Evolutionary conservation across 2,113 vertebrate genomes (phyloP).

Genomic region (Dipodomys spectabilis): DNA sequence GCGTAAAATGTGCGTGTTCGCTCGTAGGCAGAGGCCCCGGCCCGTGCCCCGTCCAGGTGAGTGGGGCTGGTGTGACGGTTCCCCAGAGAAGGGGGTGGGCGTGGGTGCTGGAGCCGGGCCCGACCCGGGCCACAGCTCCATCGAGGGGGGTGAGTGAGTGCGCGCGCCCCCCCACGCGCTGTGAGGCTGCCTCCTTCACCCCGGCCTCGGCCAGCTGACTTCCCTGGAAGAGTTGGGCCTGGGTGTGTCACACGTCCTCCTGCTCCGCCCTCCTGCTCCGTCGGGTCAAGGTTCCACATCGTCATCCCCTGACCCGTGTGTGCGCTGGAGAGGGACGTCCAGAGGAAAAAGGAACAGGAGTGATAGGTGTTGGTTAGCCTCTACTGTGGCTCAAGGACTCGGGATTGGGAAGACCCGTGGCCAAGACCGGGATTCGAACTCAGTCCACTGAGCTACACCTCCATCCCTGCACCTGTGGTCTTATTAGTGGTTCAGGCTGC

Average conservation of each 20-base stretch:
- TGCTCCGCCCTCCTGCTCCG: not conserved
- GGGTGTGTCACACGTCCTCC: not conserved
- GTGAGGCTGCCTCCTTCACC: too few species aligned
- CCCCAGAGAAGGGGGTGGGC: not conserved
- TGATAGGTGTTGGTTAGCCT: too few species aligned
- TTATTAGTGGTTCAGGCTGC: not conserved
- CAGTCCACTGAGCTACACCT: too few species aligned
- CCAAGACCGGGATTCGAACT: too few species aligned
- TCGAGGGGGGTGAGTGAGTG: too few species aligned
- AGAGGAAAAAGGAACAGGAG: not conserved
- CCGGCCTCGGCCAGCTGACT: not conserved
- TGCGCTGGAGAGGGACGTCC: not conserved
- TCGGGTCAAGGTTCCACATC: not conserved
- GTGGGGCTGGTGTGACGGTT: not conserved
- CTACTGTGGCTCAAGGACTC: not conserved
- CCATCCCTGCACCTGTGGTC: not conserved
- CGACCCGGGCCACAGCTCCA: too few species aligned
- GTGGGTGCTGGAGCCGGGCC: too few species aligned
- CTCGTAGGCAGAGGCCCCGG: not conserved
- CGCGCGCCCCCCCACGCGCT: too few species aligned
- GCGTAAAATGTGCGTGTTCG: rapidly evolving
- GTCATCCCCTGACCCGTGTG: not conserved
- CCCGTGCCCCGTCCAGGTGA: not conserved
- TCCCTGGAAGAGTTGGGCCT: not conserved
- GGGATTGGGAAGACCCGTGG: not conserved